phyloP scores from a whole-genome alignment of 2,888 invertebrate genomes.

The Matsumyia berberina region DNA sequence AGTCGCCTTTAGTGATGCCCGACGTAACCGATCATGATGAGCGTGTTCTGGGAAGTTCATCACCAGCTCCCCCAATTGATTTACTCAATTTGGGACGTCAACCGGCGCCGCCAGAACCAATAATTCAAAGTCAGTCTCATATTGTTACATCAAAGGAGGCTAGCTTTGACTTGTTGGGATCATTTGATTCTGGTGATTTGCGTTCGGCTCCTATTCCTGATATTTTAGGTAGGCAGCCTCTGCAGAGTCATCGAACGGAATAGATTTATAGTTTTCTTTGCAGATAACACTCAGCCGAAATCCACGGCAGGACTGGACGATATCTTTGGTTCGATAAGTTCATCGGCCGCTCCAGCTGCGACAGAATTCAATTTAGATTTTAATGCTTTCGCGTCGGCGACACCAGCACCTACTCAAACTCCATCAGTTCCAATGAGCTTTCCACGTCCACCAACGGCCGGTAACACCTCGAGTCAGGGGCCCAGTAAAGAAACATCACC shows the following conservation, averaged over 20 bases:
- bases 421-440: slow-evolving; percentile 52
- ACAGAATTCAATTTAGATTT: slow-evolving; percentile 79
- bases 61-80: slow-evolving; percentile 85
- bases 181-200: slow-evolving; percentile 82
- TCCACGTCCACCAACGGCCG: slow-evolving; percentile 72
- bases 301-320: slow-evolving; percentile 86
- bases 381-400: slow-evolving; percentile 77
- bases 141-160: slow-evolving; percentile 82
- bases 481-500: slow-evolving; percentile 84
- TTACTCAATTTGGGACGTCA: slow-evolving; percentile 85
- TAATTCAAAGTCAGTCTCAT: slow-evolving; percentile 79
- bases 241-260: not conserved
- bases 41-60: slow-evolving; percentile 76
- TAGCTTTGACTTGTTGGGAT: slow-evolving; percentile 87
- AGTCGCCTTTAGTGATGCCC: slow-evolving; percentile 80
- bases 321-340: slow-evolving; percentile 86
- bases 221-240: slow-evolving; percentile 78
- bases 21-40: slow-evolving; percentile 82
- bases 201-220: slow-evolving; percentile 82
- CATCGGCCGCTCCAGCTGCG: slow-evolving; percentile 65
- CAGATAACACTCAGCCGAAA: slow-evolving; percentile 79
- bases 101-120: slow-evolving; percentile 78
- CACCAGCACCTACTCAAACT: slow-evolving; percentile 63
- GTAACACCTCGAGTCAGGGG: slow-evolving; percentile 68
- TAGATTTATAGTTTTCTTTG: not conserved